phyloP scores from a whole-genome alignment of 2,888 invertebrate species.

The Chironomus tentans region DNA sequence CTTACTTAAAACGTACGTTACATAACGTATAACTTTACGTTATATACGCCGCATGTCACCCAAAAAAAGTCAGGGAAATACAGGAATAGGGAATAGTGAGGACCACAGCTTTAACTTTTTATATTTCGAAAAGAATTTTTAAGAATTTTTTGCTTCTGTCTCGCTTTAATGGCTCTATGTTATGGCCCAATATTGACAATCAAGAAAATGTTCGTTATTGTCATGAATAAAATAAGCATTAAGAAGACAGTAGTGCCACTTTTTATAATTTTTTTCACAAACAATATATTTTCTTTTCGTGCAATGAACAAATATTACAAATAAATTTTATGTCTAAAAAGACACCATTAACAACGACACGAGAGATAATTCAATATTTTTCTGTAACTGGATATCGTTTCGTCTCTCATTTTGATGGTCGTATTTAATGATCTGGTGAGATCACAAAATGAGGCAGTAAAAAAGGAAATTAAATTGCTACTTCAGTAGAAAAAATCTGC shows the following conservation, averaged over 20 bases:
- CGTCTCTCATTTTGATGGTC: not conserved
- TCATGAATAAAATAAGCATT: slow-evolving; percentile 17
- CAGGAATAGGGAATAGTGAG: no score
- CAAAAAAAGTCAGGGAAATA: no score
- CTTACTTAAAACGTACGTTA: no score
- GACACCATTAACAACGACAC: not conserved
- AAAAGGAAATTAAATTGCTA: not conserved
- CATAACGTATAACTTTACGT: no score
- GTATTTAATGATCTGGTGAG: not conserved
- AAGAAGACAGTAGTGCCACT: slow-evolving; percentile 17
- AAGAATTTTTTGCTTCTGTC: not conserved
- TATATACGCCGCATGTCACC: no score
- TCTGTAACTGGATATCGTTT: not conserved
- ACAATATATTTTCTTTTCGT: not conserved
- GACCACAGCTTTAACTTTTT: no score
- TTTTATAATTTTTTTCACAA: not conserved
- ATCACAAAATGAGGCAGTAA: not conserved
- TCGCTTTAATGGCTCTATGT: not conserved
- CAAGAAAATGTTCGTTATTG: not conserved
- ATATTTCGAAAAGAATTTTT: not conserved
- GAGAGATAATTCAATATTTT: not conserved
- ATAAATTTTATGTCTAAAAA: not conserved
- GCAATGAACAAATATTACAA: not conserved
- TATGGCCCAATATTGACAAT: not conserved
- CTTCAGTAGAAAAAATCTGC: not conserved